A percentile compares a stretch with the other conserved stretches of the same genome.
Evolutionary conservation across 2,113 vertebrate genomes (phyloP).

Genomic region (Bufo gargarizans): DNA sequence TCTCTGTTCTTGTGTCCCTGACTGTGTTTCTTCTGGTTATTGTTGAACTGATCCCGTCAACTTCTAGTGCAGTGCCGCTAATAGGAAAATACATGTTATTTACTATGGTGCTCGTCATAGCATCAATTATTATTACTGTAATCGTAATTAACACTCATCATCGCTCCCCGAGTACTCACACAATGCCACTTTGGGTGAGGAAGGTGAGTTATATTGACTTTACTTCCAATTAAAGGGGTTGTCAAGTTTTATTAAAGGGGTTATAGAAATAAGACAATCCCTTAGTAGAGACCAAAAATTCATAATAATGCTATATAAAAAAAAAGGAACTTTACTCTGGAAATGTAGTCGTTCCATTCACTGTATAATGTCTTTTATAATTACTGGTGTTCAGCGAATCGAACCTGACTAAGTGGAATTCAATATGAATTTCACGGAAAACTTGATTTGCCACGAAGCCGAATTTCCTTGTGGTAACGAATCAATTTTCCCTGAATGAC

Average conservation of each 20-base stretch:
- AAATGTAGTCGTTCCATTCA: too few species aligned
- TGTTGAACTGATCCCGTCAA: slow-evolving; percentile 96
- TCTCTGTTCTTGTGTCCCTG: slow-evolving; percentile 92
- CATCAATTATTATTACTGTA: slow-evolving; percentile 96
- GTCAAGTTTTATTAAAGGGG: not conserved
- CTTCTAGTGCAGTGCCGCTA: slow-evolving; percentile 92
- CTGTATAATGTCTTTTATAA: too few species aligned
- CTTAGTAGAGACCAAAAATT: too few species aligned
- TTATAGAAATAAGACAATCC: not conserved
- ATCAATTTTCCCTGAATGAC: too few species aligned
- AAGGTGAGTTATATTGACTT: slow-evolving; percentile 76
- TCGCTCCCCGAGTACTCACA: slow-evolving; percentile 94
- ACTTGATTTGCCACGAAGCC: too few species aligned
- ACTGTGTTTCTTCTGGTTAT: slow-evolving; percentile 98
- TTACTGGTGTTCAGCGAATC: too few species aligned
- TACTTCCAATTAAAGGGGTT: not conserved
- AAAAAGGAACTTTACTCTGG: too few species aligned
- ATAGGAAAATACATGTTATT: slow-evolving; percentile 99
- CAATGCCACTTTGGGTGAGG: slow-evolving; percentile 93
- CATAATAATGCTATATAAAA: too few species aligned
- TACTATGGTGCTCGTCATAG: slow-evolving; percentile 98
- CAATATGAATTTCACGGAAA: too few species aligned
- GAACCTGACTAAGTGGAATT: too few species aligned
- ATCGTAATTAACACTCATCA: slow-evolving; percentile 98
- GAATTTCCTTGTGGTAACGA: too few species aligned